Base-by-base conservation (phyloP, 2,113 vertebrate genomes). In the Aleadryas rufinucha region DNA sequence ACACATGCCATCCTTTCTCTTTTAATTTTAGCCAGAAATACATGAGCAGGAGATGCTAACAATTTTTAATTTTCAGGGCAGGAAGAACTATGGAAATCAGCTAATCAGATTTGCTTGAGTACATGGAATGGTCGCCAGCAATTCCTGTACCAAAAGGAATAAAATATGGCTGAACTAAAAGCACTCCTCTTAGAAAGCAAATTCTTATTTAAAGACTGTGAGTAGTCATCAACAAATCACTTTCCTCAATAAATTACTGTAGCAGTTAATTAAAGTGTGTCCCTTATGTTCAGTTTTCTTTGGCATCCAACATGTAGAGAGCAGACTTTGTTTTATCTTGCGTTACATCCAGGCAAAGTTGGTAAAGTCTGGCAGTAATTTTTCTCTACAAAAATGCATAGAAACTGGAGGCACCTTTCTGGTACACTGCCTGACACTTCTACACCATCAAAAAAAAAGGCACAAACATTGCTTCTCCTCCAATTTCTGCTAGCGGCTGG, bases 191-290 rank as follows among this genome's bases (percentile, higher is more conserved):
- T 44, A 47, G 42, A 89, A 87, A 89, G 47, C 12, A 93, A 91
- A 68, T 78, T 81, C 27, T 70, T 89, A 54, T 71, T 93, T 93
- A 82, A 91, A 87, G 53, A 81, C n/a, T 80, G 17, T 31, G 83
- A 82, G 39, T 11, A 78, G 42, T 21, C 33, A 91, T 63, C 56
- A 79, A 60, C 53, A 90, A 87, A 91, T 56, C 49, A 52, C 57
- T 82, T 59, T 47, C 41, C 35, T 90, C 90, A 94, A 89, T 71
- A 97, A 91, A 76, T 78, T 71, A 82, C 81, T 76, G 60, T 23
- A 82, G 81, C 53, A 84, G 74, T 87, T 95, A 97, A 93, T 91
- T 85, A 91, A 89, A 89, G 50, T 8, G 5, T 56, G 37, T 71
- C 44, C 65, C 70, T 94, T 90, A 82, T 76, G 53, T 93, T 95